Evolutionary conservation across 2,797 vertebrate genomes (phyloP).

Genomic region (Falco columbarius): DNA sequence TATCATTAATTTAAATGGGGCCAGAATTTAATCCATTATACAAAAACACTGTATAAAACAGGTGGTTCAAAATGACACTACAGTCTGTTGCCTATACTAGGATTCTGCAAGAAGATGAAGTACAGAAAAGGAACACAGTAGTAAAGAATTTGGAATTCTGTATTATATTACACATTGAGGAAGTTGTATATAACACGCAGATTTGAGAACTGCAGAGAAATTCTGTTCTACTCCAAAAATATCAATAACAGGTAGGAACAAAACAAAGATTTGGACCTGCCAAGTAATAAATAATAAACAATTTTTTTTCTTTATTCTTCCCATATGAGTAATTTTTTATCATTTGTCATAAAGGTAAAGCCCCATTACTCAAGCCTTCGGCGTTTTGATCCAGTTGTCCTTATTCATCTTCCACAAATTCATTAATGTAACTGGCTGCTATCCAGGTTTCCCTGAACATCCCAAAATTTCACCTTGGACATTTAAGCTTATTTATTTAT

Average conservation of each 20-base stretch:
- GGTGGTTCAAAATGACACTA: background rate
- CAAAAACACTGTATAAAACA: background rate
- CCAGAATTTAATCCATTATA: background rate
- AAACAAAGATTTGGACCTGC: background rate
- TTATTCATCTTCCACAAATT: constrained; percentile 3
- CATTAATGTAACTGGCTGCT: constrained; percentile 2
- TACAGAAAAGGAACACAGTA: background rate
- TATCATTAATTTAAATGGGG: background rate
- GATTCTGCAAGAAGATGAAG: background rate
- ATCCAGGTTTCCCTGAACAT: background rate
- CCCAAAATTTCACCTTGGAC: background rate
- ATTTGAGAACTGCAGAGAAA: background rate
- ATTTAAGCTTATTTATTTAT: background rate
- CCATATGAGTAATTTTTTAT: background rate
- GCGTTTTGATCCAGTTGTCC: background rate
- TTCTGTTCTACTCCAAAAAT: background rate
- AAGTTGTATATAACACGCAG: background rate
- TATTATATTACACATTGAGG: background rate
- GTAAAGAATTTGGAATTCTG: background rate
- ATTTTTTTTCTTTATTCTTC: background rate
- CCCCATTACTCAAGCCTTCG: background rate
- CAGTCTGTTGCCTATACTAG: background rate
- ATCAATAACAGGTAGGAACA: background rate
- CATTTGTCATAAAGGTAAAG: constrained; percentile 18
- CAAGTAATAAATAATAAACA: background rate